Evolutionary conservation across 2,113 vertebrate genomes (phyloP), one percentile per base, ranked within the genome.

Genomic region (Toxostoma redivivum): DNA sequence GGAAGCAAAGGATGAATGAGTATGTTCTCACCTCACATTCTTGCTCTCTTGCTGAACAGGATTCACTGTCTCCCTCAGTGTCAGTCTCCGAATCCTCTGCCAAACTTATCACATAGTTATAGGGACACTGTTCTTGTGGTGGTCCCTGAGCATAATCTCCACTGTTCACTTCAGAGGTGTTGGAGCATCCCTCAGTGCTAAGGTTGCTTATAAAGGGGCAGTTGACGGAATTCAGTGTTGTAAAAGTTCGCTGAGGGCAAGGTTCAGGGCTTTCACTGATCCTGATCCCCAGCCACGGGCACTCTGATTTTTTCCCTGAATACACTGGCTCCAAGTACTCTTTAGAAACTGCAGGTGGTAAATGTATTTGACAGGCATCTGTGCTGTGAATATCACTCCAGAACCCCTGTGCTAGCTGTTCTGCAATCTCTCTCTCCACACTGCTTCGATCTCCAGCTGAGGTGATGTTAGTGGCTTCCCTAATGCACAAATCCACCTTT

Each of bases 331-430:
- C 98, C n/a, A 96, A 73, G 47, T 93, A 69, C 8, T 98, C 98
- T 66, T 96, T 98, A 42, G 95, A 66, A 70, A 86, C 44, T 3
- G 94, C 58, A 70, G 97, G 80, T 28, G 96, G 95, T 18, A 98
- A 60, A 69, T 97, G 97, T 25, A 94, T 25, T 38, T 96, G 98
- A 92, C 97, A 96, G 9, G 95, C 61, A 48, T 98, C 97, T n/a
- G 98, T 80, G 28, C 96, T 98, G 76, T 98, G 98, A 45, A 99
- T 82, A 67, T 99, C 98, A 47, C 98, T 97, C 99, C 99, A 99
- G 95, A 99, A 99, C 13, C 99, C 99, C 87, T 99, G 98, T 1
- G 99, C 99, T 18, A 99, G 97, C 97, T 99, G 99, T 93, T 99
- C 99, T 11, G 99, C 99, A 73, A 99, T 99, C 89, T 99, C 99